Base-by-base conservation (phyloP, 2,797 vertebrate genomes). In the Philypnodon macrostomus region DNA sequence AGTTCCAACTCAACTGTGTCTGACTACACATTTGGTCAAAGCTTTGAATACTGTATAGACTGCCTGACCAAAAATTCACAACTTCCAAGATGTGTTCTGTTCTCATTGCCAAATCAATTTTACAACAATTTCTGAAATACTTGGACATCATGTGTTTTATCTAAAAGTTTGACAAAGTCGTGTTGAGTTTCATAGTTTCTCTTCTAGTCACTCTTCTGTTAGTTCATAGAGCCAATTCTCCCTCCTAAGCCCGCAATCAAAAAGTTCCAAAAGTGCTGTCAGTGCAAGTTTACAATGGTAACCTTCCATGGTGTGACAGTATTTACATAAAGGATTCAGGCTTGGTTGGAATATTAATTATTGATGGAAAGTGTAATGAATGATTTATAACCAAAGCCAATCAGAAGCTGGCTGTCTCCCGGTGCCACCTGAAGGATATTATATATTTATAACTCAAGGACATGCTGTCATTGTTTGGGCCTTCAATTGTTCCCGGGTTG, bases 401-500 rank as follows among this genome's bases (percentile, higher is more conserved):
- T 91, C 89, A 90, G 80, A 90, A 80, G 82, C 80, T 71, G n/a
- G 74, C 68, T 75, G 84, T 86, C 87, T 89, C 73, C 77, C 47
- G 31, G 81, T 53, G 73, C 85, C 83, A 88, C 87, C 81, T 88
- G 80, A 87, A 75, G 80, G 78, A 73, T 77, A 90, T 91, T 88
- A 91, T 88, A 89, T 83, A 91, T 91, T 90, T 88, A 91, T 90
- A 85, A 86, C 85, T 86, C 88, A 90, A 91, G 88, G 90, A 87
- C 89, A 87, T 76, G 80, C 86, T 89, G 87, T 88, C 84, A 88
- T 89, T 90, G 88, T 90, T 87, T 84, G 71, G 84, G 75, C 63
- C 71, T 58, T 57, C 63, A 67, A 73, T 70, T 46, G 80, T 67
- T 83, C 76, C 63, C 48, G 70, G 76, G 80, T 70, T 81, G 77